Base-by-base conservation (phyloP, 1,140 invertebrate species). In the Hesperophylax magnus region DNA sequence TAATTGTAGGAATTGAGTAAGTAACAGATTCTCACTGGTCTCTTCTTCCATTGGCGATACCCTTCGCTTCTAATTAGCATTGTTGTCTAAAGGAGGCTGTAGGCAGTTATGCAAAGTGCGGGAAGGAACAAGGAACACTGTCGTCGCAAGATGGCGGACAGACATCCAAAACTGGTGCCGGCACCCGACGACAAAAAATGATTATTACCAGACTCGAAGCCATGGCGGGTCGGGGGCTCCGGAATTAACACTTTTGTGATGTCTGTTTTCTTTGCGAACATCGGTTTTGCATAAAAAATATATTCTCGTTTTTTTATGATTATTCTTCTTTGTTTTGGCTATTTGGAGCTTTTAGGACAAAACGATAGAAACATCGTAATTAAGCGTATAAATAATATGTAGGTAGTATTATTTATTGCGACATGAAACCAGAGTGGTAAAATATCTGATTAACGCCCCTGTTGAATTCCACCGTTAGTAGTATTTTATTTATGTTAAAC, bases 41-140 rank as follows among this genome's bases (percentile, higher is more conserved):
- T n/a, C 17, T 56, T 17, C 52, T 78, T 54, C 34, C 34, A 39
- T 39, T 5, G 34, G 60, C 74, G 65, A 69, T 69, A 69, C 65
- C 56, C 58, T 61, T 76, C 76, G 27, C 69, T 77, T 72, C 77
- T 82, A 82, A 82, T 82, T 82, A 79, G 81, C 81, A 78, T 82
- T 75, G 81, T 82, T 82, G 81, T 82, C 65, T 75, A 63, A 47
- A 67, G 78, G 77, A 54, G 72, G 77, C 56, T 65, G 65, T 53
- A 22, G 58, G 77, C 54, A 82, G 77, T 82, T 82, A 82, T 82
- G 81, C 78, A 82, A 82, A 82, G 79, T 47, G 72, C 72, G 60
- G 76, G 34, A 3, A n/a, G 27, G 74, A 63, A n/a, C 11, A 52
- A 39, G 34, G 34, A 39, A 39, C 34, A 3, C 34, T 39, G 34